Base-by-base conservation (phyloP, 1,140 invertebrate species). In the Coboldia fuscipes region DNA sequence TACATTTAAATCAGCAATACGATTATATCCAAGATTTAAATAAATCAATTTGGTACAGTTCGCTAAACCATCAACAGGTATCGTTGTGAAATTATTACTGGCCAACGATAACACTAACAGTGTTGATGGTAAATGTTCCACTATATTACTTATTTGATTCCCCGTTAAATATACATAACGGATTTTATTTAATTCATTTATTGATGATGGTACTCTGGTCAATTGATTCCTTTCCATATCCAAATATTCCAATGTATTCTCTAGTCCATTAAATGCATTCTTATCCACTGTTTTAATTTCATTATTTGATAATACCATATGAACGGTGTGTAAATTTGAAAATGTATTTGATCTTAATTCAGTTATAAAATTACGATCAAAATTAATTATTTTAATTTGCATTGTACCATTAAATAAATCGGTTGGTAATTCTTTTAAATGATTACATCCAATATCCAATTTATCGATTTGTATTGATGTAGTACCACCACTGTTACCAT, bases 11-110 rank as follows among this genome's bases (percentile, higher is more conserved):
- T 75, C 68, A 18, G 65, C 63, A 42, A 90, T 85, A 41, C 69
- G 70, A 50, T 90, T 90, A 47, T 88, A 85, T 19, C 79, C 82
- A 36, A 88, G 65, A 56, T 88, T 86, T 30, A 90, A 61, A 54
- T 86, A 82, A 10, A 75, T 62, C 27, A 90, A 58, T 37, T 64
- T 68, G 4, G 66, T 67, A 42, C 79, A 57, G 45, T 70, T 65
- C 41, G 62, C 61, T 15, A 90, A 49, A 0, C 72, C 64, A 18
- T 66, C 50, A 8, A 65, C 61, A 3, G 84, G 83, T 17, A 88
- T 67, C 29, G 61, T 58, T 30, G 62, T 68, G 37, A 89, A 63
- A 46, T 68, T 70, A 53, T 89, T 89, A 1, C 78, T 78, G 19
- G 77, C 75, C 4, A 88, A 57, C 17, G 79, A 83, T 2, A 89